Base-by-base conservation (phyloP, 1,140 invertebrate species). In the Magallana angulata region DNA sequence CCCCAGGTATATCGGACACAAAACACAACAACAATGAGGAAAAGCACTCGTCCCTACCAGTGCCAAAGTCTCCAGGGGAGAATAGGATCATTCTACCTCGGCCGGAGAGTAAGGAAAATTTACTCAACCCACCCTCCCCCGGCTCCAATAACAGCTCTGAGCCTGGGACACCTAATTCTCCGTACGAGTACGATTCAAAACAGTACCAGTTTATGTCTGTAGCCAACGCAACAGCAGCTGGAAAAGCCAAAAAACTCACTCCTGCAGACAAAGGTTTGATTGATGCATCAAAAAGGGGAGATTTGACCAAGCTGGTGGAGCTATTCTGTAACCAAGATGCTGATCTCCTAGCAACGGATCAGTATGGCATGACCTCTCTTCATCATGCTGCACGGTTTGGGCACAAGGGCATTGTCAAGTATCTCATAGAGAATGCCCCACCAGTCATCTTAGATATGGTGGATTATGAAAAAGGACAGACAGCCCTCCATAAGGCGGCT, bases 401-500 rank as follows among this genome's bases (percentile, higher is more conserved):
- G 18, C 97, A 98, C 95, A 98, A 97, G 92, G 97, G 98, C 92
- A 97, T 99, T 85, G 97, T 99, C 11, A 97, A 97, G 94, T 99
- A 98, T 93, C 96, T 99, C 58, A 97, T 98, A 85, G 97, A 97
- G 64, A 97, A 96, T 93, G 94, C 97, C 0, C 97, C 98, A 6
- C 95, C 97, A 82, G 96, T 97, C 18, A 97, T 98, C 85, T 95
- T 98, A 87, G 97, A 98, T 92, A 97, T 98, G 96, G 96, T 97
- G 84, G 98, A 98, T 93, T 97, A 97, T 93, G 97, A 98, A 93
- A 97, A 97, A 92, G 98, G 98, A 68, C 98, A 99, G 95, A 98
- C 98, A 60, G 98, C 98, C 36, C 95, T 99, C 84, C 98, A 99
- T 93, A 97, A 98, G 94, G 98, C 98, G 56, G 98, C 97, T 1